Evolutionary conservation across 2,888 invertebrate genomes (phyloP), one percentile per base, ranked within the genome.

Genomic region (Gymnoscelis rufifasciata): DNA sequence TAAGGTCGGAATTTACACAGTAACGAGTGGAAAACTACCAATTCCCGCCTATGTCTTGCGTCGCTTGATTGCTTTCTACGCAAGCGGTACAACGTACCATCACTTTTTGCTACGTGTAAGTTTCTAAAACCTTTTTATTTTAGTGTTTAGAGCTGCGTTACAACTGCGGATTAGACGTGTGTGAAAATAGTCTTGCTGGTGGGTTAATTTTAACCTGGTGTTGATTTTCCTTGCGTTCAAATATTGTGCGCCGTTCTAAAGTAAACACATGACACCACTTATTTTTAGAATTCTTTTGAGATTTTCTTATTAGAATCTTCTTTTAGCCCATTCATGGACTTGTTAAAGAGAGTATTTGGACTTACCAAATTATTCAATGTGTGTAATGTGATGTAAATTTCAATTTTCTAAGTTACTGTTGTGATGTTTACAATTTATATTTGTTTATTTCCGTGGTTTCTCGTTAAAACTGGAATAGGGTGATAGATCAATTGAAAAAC

Each of bases 51-150:
- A 68, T 71, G 71, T 68, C 63, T 61, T 68, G 71, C 68, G 74
- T 74, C 73, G 73, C 74, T 73, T 72, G 78, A 75, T 79, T 78
- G 83, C 83, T 83, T 84, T 84, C 84, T 82, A 83, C 72, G 70
- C 74, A 69, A 78, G 76, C 74, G 70, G 78, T 76, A 78, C 74
- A 75, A 76, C 81, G 74, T 51, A 52, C 43, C 19, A 69, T 80
- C 68, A 66, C 76, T 78, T 35, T 19, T 47, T 69, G 71, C 77
- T 74, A 83, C 83, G 86, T 86, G 86, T 83, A 76, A 82, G 82
- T 84, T 84, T 83, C 74, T 78, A 78, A 73, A 74, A 74, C 72
- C 70, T 68, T 72, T 77, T 73, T 71, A 71, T 67, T 67, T 69
- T 72, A 66, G 57, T 63, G 63, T 59, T 63, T 67, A 64, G 46